Evolutionary conservation across 2,888 invertebrate genomes (phyloP).

Genomic region (Eurytoma adleriae): DNA sequence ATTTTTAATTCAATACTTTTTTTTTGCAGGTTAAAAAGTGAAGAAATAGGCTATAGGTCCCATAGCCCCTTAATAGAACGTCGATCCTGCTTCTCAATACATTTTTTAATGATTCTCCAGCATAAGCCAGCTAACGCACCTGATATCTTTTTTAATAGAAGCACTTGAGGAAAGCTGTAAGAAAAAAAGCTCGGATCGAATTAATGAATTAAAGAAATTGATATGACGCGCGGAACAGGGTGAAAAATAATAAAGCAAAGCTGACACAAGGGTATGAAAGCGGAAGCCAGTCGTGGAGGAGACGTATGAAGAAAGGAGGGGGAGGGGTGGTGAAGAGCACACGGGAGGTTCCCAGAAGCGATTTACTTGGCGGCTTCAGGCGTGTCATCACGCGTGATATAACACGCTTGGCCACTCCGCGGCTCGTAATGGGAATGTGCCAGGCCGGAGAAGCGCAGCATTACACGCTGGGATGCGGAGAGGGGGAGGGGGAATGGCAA

Average conservation of each 20-base stretch:
- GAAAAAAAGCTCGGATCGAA: slow-evolving; percentile 10
- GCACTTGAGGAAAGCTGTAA: not conserved
- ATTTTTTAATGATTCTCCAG: too few species aligned
- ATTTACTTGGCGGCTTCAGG: slow-evolving; percentile 57
- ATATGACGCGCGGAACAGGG: too few species aligned
- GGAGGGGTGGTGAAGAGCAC: slow-evolving; percentile 39
- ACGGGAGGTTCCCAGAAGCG: slow-evolving; percentile 59
- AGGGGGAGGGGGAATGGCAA: not conserved
- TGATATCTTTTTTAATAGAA: too few species aligned
- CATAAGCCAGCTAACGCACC: too few species aligned
- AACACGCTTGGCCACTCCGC: slow-evolving; percentile 53
- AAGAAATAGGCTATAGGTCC: too few species aligned
- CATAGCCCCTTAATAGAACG: too few species aligned
- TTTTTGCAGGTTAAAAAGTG: too few species aligned
- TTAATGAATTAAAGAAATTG: not conserved
- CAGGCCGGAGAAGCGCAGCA: not conserved
- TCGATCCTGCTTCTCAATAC: too few species aligned
- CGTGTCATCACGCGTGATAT: slow-evolving; percentile 58
- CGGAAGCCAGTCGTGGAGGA: slow-evolving; percentile 7
- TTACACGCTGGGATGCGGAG: not conserved
- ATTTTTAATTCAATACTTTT: too few species aligned
- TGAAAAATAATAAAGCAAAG: slow-evolving; percentile 18
- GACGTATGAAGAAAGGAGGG: not conserved
- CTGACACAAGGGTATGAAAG: slow-evolving; percentile 6
- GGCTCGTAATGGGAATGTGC: slow-evolving; percentile 40